A percentile compares a stretch with the other conserved stretches of the same genome.
Conservation (phyloP, 2,797 vertebrate genomes). For the Poecilia picta region DNA sequence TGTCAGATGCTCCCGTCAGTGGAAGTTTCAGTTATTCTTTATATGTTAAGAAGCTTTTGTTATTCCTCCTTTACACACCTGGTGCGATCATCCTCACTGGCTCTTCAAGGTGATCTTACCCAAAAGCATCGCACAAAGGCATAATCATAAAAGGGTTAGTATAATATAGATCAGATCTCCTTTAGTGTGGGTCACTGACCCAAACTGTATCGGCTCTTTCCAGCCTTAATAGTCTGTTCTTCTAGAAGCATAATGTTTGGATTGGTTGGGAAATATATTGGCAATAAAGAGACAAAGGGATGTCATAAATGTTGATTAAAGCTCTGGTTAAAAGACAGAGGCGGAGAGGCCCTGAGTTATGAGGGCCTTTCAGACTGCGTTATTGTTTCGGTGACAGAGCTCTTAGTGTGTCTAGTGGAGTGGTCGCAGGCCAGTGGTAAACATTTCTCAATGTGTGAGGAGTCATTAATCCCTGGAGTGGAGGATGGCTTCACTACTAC, state of each 20-base stretch:
- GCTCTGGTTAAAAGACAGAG: constrained; percentile 84
- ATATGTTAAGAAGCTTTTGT: background rate
- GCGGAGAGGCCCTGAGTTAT: constrained; percentile 84
- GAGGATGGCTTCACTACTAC: constrained; percentile 68
- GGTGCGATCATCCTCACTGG: constrained; percentile 39
- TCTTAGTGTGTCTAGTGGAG: constrained; percentile 78
- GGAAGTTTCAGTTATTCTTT: background rate
- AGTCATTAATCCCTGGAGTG: constrained; percentile 82
- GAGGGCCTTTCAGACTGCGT: constrained; percentile 77
- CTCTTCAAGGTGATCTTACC: constrained; percentile 74
- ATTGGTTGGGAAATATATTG: constrained; percentile 85
- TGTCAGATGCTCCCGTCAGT: background rate
- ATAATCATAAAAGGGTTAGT: constrained; percentile 79
- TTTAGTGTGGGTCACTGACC: constrained; percentile 84
- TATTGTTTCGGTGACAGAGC: constrained; percentile 85
- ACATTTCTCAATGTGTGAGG: constrained; percentile 77
- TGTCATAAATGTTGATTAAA: constrained; percentile 89
- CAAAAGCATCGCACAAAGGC: constrained; percentile 64
- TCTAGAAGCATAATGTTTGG: constrained; percentile 83
- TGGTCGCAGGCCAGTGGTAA: constrained; percentile 77
- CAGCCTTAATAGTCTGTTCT: constrained; percentile 81
- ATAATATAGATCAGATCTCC: constrained; percentile 81
- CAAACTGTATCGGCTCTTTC: constrained; percentile 80
- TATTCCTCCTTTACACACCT: constrained; percentile 40
- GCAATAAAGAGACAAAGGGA: constrained; percentile 87